These are phyloP conservation scores for Recurvirostra avosetta DNA, from an alignment of 2,113 vertebrate species.

Conservation along the genomic window DNA sequence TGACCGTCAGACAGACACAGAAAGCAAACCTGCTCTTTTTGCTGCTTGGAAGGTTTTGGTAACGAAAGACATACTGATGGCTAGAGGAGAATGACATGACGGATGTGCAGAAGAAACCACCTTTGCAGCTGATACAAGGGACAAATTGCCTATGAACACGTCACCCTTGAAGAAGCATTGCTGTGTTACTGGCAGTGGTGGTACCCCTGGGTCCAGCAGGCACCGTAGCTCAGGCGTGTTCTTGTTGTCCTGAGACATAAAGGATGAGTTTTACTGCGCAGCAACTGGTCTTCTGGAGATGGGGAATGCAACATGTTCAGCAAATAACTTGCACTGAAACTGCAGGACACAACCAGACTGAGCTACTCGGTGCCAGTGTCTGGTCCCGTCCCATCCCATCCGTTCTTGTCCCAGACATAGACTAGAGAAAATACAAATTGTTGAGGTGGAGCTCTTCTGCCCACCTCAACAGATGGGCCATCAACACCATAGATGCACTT, in stretches of 20 bases:
- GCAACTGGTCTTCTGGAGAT: not conserved
- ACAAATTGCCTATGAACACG: slow-evolving; percentile 13
- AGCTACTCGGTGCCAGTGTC: not conserved
- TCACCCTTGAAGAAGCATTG: slow-evolving; percentile 26
- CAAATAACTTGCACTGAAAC: not conserved
- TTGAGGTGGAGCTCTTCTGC: not conserved
- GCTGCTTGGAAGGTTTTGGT: not conserved
- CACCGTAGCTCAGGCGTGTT: not conserved
- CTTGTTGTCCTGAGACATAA: not conserved
- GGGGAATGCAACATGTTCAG: not conserved
- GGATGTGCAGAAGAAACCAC: not conserved
- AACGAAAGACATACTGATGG: not conserved
- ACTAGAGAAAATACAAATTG: not conserved
- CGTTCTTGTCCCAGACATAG: not conserved
- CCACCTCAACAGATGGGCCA: not conserved
- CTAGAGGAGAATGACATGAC: not conserved
- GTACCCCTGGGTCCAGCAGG: not conserved
- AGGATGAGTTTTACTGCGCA: not conserved
- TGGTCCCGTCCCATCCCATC: not conserved
- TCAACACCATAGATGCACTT: accelerated
- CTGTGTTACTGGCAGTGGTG: not conserved
- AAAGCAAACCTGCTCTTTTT: not conserved
- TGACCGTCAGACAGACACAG: not conserved
- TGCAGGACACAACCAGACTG: not conserved
- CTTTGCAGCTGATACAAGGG: not conserved